Evolutionary conservation across 2,113 vertebrate species (phyloP).

Genomic region (Zosterops japonicus): DNA sequence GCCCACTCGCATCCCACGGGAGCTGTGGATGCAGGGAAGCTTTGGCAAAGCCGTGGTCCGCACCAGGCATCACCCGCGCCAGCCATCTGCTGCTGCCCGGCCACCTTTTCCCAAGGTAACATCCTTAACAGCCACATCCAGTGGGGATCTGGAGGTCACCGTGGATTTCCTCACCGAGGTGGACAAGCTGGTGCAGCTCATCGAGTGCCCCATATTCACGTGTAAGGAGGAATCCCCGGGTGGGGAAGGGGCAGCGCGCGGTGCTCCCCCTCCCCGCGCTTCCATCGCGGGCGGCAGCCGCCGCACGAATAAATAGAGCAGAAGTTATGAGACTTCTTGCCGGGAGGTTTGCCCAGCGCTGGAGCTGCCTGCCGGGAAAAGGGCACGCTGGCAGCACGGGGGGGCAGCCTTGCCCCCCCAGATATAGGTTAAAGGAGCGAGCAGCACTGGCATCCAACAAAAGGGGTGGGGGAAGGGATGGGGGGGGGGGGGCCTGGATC

Average conservation of each 20-base stretch:
- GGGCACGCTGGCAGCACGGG: not conserved
- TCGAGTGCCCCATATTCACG: constrained; percentile 97
- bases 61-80: fast-evolving
- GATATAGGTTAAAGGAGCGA: constrained; percentile 42
- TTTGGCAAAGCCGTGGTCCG: not conserved
- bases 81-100: not conserved
- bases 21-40: not conserved
- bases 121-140: constrained; percentile 72
- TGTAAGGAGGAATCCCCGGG: constrained; percentile 69
- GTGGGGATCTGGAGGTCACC: constrained; percentile 93
- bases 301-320: constrained; percentile 83
- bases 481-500: not conserved
- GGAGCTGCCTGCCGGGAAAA: not conserved
- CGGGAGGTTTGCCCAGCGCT: constrained; percentile 58
- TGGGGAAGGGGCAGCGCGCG: not conserved
- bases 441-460: not conserved
- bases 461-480: not conserved
- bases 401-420: not conserved
- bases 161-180: constrained; percentile 98
- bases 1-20: fast-evolving
- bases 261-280: not conserved
- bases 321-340: constrained; percentile 82
- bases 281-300: not conserved
- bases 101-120: not conserved
- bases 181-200: constrained; percentile 97